Evolutionary conservation across 1,140 invertebrate species (phyloP), one percentile per base, ranked within the genome.

Genomic region (Papilio helenus): DNA sequence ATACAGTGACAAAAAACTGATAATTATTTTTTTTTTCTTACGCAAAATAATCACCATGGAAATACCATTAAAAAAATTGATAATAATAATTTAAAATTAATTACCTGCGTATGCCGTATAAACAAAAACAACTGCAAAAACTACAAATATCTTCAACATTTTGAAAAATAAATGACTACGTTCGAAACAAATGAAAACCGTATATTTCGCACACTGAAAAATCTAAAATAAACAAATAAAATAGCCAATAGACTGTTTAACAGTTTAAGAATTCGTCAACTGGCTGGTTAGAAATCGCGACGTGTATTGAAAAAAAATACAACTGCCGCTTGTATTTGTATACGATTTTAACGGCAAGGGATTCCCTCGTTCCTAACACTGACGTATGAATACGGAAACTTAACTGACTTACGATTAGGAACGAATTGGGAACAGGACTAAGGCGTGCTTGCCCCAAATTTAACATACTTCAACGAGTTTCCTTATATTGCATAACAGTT

Each of bases 21-120:
- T 39, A 0, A 39, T 39, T 8, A 39, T 8, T 7, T 39, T 8
- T 39, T 39, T 8, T 39, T 39, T 39, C 0, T 39, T 34, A 34
- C 34, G 8, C 34, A 39, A 8, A 8, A 5, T 39, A 39, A 5
- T 39, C 34, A 39, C 34, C 34, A 34, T 3, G 0, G 4, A 39
- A 39, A 39, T 39, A 39, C 3, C 34, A 46, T 46, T 46, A 46
- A 46, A 68, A 72, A 72, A 7, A 18, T 18, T 18, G 10, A 29
- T 72, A 42, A 7, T 8, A 18, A 39, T 8, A 23, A 9, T 3
- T 44, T 44, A 8, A n/a, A 34, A 39, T n/a, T 72, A 72, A 44
- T 10, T 49, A 74, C 72, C 72, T 74, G 72, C 72, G 44, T 46
- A 74, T 29, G 44, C 44, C 23, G 72, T 74, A 20, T 74, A 74